Conservation (phyloP, 2,797 vertebrate species). For the Dermochelys coriacea region DNA sequence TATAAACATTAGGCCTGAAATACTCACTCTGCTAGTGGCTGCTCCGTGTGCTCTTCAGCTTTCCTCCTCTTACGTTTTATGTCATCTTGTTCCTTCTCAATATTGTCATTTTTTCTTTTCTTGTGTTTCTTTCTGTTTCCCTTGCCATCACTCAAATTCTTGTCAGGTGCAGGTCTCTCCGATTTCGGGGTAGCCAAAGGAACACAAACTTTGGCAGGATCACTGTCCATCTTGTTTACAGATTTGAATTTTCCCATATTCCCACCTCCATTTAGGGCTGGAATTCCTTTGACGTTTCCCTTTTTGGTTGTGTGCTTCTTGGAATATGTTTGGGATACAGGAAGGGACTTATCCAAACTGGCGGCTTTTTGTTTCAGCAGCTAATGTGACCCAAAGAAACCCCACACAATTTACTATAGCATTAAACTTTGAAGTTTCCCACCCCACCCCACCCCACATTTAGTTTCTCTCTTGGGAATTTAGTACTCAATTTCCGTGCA, state of each 20-base stretch:
- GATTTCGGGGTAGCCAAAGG: neutral
- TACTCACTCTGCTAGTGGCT: conserved; percentile 86
- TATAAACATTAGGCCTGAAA: neutral
- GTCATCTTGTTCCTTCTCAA: conserved; percentile 8
- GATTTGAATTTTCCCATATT: neutral
- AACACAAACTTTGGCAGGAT: accelerated
- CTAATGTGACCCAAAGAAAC: conserved; percentile 48
- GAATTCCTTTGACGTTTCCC: neutral
- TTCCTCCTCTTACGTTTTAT: conserved; percentile 78
- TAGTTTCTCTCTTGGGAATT: neutral
- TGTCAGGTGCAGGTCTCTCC: neutral
- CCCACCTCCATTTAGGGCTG: neutral
- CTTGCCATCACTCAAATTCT: neutral
- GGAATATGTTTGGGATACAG: accelerated
- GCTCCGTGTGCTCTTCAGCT: conserved; percentile 47
- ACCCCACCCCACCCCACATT: neutral
- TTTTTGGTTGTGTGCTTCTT: neutral
- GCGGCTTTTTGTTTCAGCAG: conserved; percentile 75
- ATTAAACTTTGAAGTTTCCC: neutral
- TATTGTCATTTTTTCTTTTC: conserved; percentile 35
- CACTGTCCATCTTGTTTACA: accelerated
- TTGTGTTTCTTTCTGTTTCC: conserved; percentile 20
- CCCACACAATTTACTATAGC: neutral
- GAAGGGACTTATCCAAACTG: neutral
- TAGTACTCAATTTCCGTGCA: neutral